Conservation (phyloP, 2,797 vertebrate species). For the Darevskia nairensis region DNA sequence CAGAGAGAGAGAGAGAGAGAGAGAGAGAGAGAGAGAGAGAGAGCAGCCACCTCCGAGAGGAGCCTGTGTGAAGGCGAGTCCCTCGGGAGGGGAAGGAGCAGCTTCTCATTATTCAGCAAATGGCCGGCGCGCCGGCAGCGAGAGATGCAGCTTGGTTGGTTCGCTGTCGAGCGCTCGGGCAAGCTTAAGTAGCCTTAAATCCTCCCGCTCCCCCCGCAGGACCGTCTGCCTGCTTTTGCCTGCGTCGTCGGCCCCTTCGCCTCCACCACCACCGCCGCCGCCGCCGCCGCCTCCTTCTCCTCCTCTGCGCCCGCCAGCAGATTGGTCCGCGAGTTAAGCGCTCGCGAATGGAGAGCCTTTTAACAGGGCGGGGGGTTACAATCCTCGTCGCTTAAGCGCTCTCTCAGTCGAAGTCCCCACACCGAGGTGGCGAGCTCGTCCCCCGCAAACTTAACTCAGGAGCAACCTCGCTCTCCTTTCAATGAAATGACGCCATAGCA, state of each 20-base stretch:
- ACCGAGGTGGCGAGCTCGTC: neutral
- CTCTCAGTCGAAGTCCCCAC: slow-evolving; percentile 15
- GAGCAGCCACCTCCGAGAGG: slow-evolving; percentile 26
- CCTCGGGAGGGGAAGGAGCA: slow-evolving; percentile 37
- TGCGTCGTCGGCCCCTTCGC: slow-evolving; percentile 14
- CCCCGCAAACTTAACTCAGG: slow-evolving; percentile 21
- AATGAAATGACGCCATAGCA: neutral
- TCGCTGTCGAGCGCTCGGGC: slow-evolving; percentile 41
- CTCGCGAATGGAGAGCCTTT: neutral
- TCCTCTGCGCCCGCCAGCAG: slow-evolving; percentile 3
- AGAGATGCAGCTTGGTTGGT: slow-evolving; percentile 53
- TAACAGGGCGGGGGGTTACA: neutral
- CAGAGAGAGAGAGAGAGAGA: too few species aligned
- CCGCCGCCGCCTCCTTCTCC: neutral
- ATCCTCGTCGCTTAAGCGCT: slow-evolving; percentile 14
- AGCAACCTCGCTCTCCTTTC: neutral
- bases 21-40: neutral
- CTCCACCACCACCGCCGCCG: neutral
- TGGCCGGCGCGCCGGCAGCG: slow-evolving; percentile 62
- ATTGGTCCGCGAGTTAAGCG: slow-evolving; percentile 33
- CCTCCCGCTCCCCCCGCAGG: slow-evolving; percentile 46
- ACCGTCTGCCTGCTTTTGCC: slow-evolving; percentile 24
- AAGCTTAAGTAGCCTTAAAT: slow-evolving; percentile 29
- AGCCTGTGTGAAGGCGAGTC: slow-evolving; percentile 28
- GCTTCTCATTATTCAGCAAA: slow-evolving; percentile 69